Conservation (phyloP, 2,797 vertebrate genomes). For the Galagoides demidoff region DNA sequence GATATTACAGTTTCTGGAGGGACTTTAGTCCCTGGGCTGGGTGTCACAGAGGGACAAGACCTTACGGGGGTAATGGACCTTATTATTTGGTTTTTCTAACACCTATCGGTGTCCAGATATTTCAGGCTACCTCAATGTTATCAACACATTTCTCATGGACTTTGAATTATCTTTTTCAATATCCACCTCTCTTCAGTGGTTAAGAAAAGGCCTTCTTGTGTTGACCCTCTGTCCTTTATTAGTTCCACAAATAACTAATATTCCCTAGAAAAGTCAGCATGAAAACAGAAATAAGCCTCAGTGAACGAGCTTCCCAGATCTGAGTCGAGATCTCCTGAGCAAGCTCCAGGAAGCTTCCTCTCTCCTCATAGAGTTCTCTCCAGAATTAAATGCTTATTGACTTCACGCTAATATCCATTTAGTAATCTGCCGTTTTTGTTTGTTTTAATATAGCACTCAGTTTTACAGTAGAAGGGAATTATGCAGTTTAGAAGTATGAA, state of each 20-base stretch:
- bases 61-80: neutral
- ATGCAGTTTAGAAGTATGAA: conserved; percentile 92
- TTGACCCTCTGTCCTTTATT: conserved; percentile 81
- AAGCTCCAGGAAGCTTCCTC: conserved; percentile 64
- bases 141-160: conserved; percentile 67
- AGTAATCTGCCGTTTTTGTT: conserved; percentile 91
- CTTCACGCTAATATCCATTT: conserved; percentile 90
- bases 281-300: conserved; percentile 78
- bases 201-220: conserved; percentile 83
- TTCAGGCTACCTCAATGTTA: conserved; percentile 47
- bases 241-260: conserved; percentile 87
- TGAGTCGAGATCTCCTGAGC: conserved; percentile 78
- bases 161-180: conserved; percentile 84
- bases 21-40: neutral
- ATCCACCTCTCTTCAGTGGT: conserved; percentile 81
- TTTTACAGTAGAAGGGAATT: conserved; percentile 91
- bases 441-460: conserved; percentile 90
- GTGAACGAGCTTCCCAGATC: conserved; percentile 58
- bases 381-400: conserved; percentile 90
- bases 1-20: neutral
- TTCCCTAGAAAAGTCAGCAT: conserved; percentile 73
- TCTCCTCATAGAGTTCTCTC: conserved; percentile 77
- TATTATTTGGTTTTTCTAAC: conserved; percentile 25
- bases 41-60: neutral
- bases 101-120: neutral